phyloP scores from a whole-genome alignment of 2,113 vertebrate species.

The Elachura formosa region DNA sequence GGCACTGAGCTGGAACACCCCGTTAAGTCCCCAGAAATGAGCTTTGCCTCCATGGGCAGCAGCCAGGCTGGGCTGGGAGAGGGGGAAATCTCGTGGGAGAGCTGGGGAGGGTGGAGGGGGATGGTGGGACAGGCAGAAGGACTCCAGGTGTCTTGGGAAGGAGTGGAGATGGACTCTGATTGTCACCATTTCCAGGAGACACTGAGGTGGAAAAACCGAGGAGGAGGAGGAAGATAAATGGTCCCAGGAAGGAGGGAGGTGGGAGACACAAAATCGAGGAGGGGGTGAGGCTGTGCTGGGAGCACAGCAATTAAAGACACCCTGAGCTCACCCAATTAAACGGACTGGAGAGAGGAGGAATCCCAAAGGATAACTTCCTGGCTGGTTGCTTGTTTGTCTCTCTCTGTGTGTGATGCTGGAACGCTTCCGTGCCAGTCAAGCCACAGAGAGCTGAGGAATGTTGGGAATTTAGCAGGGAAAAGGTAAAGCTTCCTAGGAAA shows the following conservation, averaged over 20 bases:
- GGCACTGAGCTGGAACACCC: rapidly evolving
- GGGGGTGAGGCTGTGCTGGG: neutral
- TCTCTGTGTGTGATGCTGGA: neutral
- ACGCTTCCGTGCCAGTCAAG: neutral
- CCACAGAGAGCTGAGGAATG: neutral
- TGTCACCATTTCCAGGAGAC: conserved; percentile 8
- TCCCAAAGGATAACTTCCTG: conserved; percentile 10
- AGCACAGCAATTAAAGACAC: conserved; percentile 1
- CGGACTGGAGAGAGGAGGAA: neutral
- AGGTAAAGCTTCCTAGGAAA: neutral
- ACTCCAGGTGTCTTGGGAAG: neutral
- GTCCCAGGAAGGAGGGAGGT: neutral
- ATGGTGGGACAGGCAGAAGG: neutral
- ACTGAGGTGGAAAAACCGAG: neutral
- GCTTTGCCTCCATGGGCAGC: neutral
- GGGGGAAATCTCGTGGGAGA: neutral
- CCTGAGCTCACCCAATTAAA: conserved; percentile 29
- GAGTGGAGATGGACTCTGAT: neutral
- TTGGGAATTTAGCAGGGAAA: neutral
- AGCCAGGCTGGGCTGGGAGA: neutral
- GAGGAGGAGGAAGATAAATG: neutral
- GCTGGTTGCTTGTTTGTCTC: neutral
- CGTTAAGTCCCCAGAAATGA: neutral
- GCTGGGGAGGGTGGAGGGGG: neutral
- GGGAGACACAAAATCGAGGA: neutral